Evolutionary conservation across 2,797 vertebrate species (phyloP).

Genomic region (Lepilemur ruficaudatus): DNA sequence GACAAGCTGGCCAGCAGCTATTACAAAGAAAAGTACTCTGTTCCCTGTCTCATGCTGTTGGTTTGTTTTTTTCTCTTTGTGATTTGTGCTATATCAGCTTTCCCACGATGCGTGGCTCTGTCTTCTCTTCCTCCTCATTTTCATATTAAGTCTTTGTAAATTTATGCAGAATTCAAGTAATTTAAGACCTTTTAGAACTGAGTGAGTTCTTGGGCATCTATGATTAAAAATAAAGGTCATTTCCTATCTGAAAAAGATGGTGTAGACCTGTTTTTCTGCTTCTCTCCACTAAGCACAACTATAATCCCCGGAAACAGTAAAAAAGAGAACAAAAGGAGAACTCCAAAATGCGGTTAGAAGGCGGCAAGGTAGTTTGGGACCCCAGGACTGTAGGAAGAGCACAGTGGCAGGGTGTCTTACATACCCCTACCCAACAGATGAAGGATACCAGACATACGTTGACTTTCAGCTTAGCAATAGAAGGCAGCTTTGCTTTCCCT

Average conservation of each 20-base stretch:
- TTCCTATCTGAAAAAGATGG: not conserved
- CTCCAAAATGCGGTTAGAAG: not conserved
- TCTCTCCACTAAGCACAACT: not conserved
- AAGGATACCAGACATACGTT: not conserved
- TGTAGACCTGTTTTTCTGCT: not conserved
- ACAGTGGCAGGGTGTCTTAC: not conserved
- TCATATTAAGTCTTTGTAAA: constrained; percentile 19
- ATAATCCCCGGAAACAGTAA: not conserved
- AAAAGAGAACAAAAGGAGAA: not conserved
- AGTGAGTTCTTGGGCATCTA: not conserved
- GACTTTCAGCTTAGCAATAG: not conserved
- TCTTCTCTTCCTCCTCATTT: constrained; percentile 1
- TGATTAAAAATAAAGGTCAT: constrained; percentile 53
- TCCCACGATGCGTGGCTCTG: constrained; percentile 36
- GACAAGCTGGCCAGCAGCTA: not conserved
- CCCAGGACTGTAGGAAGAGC: not conserved
- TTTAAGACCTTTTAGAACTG: constrained; percentile 21
- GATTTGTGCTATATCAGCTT: not conserved
- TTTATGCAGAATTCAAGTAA: constrained; percentile 51
- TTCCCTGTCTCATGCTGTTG: not conserved
- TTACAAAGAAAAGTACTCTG: not conserved
- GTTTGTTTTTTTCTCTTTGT: not conserved
- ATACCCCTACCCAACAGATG: not conserved
- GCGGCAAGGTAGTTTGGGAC: not conserved
- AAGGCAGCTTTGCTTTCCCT: not conserved